A percentile compares a stretch with the other conserved stretches of the same genome.
Evolutionary conservation across 2,113 vertebrate species (phyloP).

Genomic region (Argyrosomus japonicus): DNA sequence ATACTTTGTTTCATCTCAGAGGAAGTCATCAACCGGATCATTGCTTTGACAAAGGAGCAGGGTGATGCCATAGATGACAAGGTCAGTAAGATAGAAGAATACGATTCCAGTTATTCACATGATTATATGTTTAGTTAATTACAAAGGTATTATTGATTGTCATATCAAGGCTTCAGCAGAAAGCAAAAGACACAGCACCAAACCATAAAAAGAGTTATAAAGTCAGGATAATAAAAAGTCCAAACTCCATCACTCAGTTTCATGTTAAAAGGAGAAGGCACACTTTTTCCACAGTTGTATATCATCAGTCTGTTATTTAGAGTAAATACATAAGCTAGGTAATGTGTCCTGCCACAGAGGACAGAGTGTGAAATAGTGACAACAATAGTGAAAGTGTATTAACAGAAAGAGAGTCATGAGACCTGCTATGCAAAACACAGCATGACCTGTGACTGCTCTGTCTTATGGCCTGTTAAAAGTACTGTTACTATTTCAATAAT

Average conservation of each 20-base stretch:
- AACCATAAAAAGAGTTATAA: slow-evolving; percentile 1
- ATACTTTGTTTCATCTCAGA: slow-evolving; percentile 73
- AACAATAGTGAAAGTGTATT: not conserved
- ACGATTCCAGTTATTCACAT: not conserved
- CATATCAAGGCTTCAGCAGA: not conserved
- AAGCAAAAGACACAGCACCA: not conserved
- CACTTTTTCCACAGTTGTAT: too few species aligned
- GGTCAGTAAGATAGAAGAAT: slow-evolving; percentile 78
- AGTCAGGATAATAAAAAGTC: not conserved
- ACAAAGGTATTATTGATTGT: not conserved
- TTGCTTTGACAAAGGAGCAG: slow-evolving; percentile 83
- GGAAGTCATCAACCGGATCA: slow-evolving; percentile 84
- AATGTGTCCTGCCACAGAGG: not conserved
- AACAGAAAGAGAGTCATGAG: not conserved
- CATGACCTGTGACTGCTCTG: not conserved
- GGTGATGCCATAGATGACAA: slow-evolving; percentile 87
- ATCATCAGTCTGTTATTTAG: not conserved
- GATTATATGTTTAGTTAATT: not conserved
- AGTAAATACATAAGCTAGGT: not conserved
- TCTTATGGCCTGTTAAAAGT: fast-evolving
- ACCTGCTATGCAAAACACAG: not conserved
- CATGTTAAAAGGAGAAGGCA: not conserved
- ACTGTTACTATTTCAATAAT: not conserved
- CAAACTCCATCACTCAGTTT: not conserved
- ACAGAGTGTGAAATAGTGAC: not conserved